These are phyloP conservation scores for Camponotus pennsylvanicus DNA, from an alignment of 1,140 invertebrate genomes.

Conservation along the genomic window DNA sequence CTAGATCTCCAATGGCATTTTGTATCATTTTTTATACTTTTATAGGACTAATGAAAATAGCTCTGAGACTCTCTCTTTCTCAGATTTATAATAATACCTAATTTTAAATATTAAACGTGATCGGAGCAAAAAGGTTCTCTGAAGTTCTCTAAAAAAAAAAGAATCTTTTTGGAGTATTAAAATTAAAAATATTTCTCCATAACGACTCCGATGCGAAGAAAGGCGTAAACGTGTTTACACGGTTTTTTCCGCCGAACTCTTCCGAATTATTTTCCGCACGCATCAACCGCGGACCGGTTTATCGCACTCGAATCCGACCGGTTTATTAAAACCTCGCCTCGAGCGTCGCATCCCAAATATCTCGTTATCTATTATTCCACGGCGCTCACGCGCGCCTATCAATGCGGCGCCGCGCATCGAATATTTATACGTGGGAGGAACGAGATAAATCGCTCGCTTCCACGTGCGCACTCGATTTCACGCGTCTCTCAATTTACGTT, in stretches of 20 bases:
- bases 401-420: constrained; percentile 31
- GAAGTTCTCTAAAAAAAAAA: too few relatives aligned
- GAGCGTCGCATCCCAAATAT: constrained; percentile 50
- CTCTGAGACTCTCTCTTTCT: too few relatives aligned
- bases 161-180: background rate
- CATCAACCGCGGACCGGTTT: constrained; percentile 33
- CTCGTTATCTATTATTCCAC: constrained; percentile 49
- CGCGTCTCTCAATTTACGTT: constrained; percentile 30
- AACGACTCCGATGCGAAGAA: background rate
- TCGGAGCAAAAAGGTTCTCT: background rate
- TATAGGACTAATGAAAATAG: too few relatives aligned
- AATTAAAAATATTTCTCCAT: constrained; percentile 1
- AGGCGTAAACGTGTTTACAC: constrained; percentile 2
- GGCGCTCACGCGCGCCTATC: constrained; percentile 18
- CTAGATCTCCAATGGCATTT: background rate
- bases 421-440: constrained; percentile 50
- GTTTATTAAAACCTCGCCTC: constrained; percentile 60
- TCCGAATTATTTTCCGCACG: constrained; percentile 43
- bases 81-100: background rate
- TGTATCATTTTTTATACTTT: background rate
- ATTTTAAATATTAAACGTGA: background rate
- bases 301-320: background rate
- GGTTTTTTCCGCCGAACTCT: constrained; percentile 3
- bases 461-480: constrained; percentile 2
- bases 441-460: constrained; percentile 42